These are phyloP conservation scores for Drosophila bipectinata DNA, from an alignment of 1,140 invertebrate species.

Conservation along the genomic window DNA sequence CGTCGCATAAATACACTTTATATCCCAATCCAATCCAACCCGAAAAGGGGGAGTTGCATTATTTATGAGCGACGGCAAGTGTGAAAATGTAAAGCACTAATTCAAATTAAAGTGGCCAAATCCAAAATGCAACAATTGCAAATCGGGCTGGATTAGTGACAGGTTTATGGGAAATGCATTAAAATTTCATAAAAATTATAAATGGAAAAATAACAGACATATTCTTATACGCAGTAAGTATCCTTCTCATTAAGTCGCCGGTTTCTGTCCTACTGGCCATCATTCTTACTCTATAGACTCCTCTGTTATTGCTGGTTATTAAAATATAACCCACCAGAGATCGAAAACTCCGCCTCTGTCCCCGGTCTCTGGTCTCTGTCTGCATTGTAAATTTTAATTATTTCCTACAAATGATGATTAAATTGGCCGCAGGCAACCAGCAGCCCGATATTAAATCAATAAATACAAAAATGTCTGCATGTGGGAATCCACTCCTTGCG, in stretches of 20 bases:
- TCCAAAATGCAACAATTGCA: conserved; percentile 18
- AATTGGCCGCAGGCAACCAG: conserved; percentile 69
- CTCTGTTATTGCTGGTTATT: conserved; percentile 58
- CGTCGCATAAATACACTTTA: conserved; percentile 13
- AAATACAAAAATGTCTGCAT: conserved; percentile 43
- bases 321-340: conserved; percentile 43
- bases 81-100: conserved; percentile 43
- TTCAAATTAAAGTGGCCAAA: conserved; percentile 48
- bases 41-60: conserved; percentile 16
- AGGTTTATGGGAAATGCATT: conserved; percentile 3
- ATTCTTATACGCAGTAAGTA: conserved; percentile 17
- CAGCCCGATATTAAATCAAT: conserved; percentile 76
- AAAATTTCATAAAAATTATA: not conserved
- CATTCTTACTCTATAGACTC: not conserved
- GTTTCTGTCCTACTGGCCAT: not conserved
- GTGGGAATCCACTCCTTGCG: conserved; percentile 20
- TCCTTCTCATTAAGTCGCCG: conserved; percentile 50
- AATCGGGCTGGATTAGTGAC: conserved; percentile 27
- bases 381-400: conserved; percentile 79
- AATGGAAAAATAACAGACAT: not conserved
- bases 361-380: not conserved
- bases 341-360: conserved; percentile 1
- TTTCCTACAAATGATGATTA: conserved; percentile 80
- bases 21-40: conserved; percentile 2
- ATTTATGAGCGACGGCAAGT: conserved; percentile 46